Base-by-base conservation (phyloP, 1,140 invertebrate species). In the Neodiprion pinetum region DNA sequence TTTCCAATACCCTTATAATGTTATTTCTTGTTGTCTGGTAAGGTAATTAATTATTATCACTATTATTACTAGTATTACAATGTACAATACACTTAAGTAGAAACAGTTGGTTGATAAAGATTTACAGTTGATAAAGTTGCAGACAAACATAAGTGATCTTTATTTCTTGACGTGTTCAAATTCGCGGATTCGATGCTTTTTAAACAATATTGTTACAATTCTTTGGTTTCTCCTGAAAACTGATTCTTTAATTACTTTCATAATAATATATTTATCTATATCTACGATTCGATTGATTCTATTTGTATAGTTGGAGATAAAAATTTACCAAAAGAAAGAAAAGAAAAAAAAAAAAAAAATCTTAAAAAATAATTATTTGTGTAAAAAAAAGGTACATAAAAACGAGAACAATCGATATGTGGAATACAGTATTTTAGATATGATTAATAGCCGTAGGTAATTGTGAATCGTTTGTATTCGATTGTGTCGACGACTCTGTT, bases 201-300 rank as follows among this genome's bases (percentile, higher is more conserved):
- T 21, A 21, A 40, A 40, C 28, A 40, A 2, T 40, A 40, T 3
- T 4, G 28, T 40, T 40, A 40, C 1, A 40, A 40, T 40, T 40
- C 28, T 40, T 40, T 40, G 28, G 28, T 40, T 40, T 66, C 14
- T 66, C 61, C 1, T 66, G 61, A 66, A 66, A 66, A 61, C 50
- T 67, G 67, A 23, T 68, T 48, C 28, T 75, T 75, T 68, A 65
- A 14, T 70, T 66, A 71, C 53, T 17, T 48, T 28, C 66, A 49
- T 65, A 48, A 72, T 40, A 14, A 49, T 48, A 67, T 28, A 67
- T 70, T 72, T 61, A 8, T 67, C 70, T 65, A 53, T 21, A 28
- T 53, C 10, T 53, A 50, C 47, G 40, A 68, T 67, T 76, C 50
- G 48, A 50, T 40, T 28, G 21, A 48, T 70, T 71, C 48, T 72